Base-by-base conservation (phyloP, 2,113 vertebrate genomes). In the Eubucco bourcierii region DNA sequence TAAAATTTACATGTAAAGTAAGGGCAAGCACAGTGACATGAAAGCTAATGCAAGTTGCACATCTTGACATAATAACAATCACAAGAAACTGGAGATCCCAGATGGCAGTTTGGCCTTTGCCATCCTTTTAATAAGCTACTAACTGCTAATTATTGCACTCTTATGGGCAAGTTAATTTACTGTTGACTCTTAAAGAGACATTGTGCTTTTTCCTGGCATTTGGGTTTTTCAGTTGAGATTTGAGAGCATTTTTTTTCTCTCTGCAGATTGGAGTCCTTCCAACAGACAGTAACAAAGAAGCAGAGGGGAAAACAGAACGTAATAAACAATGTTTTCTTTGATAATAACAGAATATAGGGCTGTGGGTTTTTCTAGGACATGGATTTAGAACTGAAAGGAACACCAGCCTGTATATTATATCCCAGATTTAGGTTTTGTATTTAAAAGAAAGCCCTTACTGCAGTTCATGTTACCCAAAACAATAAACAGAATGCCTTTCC, bases 51-150 rank as follows among this genome's bases (percentile, higher is more conserved):
- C 97, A 96, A 97, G 95, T 96, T 93, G 95, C 95, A 29, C 91
- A 86, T 98, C 97, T 95, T 97, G 96, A 98, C 97, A 98, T 97
- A 98, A 98, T 97, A 98, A 97, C 98, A 98, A 98, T 98, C 96
- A 93, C 91, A 97, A 96, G 97, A 96, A 97, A 97, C 96, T 87
- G 95, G 96, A 98, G 97, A 98, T 98, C 98, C 98, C 98, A 98
- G 98, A 98, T 98, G 98, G 98, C 98, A 97, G 97, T 97, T 98
- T 98, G 98, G 97, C 98, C 98, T 98, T 97, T 98, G 98, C 97
- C 97, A 98, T 97, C 97, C 97, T 98, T 98, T 98, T 98, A 98
- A 98, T 98, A 98, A 98, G 97, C 98, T 98, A 98, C 98, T 98
- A 98, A 98, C 96, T 97, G 97, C 98, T 98, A 98, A 98, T 98